Evolutionary conservation across 2,888 invertebrate species (phyloP).

Genomic region (Nemoura dubitans): DNA sequence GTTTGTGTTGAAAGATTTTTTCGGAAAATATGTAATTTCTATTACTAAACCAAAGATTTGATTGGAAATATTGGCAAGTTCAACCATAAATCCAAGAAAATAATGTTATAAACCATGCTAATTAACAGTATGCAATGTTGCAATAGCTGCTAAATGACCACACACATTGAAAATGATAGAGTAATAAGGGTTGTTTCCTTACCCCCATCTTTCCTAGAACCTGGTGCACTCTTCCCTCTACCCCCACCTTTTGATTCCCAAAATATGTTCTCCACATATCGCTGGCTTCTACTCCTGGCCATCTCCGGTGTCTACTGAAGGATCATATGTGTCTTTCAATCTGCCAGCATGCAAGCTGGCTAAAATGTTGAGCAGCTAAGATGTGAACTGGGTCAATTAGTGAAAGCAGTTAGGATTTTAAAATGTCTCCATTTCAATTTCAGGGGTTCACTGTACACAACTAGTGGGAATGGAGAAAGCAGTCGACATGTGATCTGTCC

Average conservation of each 20-base stretch:
- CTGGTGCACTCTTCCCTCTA: conserved; percentile 46
- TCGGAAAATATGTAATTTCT: no score
- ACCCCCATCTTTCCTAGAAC: conserved; percentile 44
- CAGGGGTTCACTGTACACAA: not conserved
- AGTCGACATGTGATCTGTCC: not conserved
- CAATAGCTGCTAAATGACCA: no score
- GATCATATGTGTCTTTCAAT: not conserved
- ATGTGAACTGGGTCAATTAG: conserved; percentile 45
- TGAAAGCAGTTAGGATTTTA: conserved; percentile 42
- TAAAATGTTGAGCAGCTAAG: conserved; percentile 1
- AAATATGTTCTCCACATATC: conserved; percentile 41
- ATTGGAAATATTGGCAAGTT: no score
- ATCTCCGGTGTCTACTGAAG: conserved; percentile 15
- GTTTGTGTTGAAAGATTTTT: no score
- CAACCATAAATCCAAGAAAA: no score
- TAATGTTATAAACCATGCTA: no score
- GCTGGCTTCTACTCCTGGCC: conserved; percentile 42
- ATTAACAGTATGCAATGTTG: conserved; percentile 16
- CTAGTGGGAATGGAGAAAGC: conserved; percentile 37
- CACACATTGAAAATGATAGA: conserved; percentile 29
- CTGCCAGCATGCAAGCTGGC: not conserved
- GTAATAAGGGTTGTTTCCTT: conserved; percentile 14
- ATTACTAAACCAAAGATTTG: no score
- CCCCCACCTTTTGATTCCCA: conserved; percentile 45
- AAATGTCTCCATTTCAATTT: conserved; percentile 19